Conservation (phyloP, 2,113 vertebrate genomes). For the Gorsachius goisagi region DNA sequence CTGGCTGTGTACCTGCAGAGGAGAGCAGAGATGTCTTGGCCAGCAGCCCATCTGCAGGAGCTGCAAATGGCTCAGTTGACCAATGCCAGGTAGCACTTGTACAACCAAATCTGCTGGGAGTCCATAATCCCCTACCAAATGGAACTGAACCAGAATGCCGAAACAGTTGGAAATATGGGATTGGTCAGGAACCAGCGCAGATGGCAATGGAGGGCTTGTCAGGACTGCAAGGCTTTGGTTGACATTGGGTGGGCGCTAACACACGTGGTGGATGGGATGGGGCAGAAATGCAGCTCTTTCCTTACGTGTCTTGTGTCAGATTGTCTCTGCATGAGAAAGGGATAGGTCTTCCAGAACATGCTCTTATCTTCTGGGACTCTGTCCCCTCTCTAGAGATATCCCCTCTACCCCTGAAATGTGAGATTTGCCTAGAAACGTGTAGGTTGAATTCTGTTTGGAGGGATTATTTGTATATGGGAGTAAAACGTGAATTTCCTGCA, state of each 20-base stretch:
- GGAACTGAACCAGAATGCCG: background rate
- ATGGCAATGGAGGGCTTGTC: background rate
- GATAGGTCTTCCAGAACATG: background rate
- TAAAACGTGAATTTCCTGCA: background rate
- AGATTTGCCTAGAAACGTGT: background rate
- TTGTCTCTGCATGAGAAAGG: background rate
- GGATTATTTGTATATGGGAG: background rate
- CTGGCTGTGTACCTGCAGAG: background rate
- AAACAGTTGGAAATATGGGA: background rate
- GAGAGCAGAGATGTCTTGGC: background rate
- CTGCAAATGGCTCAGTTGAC: background rate
- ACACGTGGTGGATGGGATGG: background rate
- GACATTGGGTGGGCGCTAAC: rapidly evolving
- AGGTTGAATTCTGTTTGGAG: background rate
- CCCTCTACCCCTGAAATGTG: background rate
- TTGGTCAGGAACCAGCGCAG: background rate
- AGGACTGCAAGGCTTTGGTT: background rate
- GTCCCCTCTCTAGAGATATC: background rate
- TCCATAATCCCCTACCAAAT: background rate
- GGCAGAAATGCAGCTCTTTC: background rate
- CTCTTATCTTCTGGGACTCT: background rate
- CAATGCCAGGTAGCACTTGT: background rate
- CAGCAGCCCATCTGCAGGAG: background rate
- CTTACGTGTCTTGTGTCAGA: background rate
- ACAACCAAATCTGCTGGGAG: background rate